A percentile compares a stretch with the other conserved stretches of the same genome.
Evolutionary conservation across 2,888 invertebrate species (phyloP).

Genomic region (Tetrapedia diversipes): DNA sequence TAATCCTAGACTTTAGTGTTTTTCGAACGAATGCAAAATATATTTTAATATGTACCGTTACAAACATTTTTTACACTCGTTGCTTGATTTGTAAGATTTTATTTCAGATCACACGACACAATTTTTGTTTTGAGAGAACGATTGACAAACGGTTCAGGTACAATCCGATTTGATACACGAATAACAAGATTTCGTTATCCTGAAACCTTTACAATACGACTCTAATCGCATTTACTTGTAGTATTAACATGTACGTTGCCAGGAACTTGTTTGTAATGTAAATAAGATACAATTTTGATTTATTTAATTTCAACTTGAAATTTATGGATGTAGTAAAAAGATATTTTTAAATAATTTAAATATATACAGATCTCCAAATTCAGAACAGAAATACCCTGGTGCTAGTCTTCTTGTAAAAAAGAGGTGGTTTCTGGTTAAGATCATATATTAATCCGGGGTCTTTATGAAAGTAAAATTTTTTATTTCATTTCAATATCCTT

Average conservation of each 20-base stretch:
- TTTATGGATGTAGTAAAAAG: too few species aligned
- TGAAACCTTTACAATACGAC: slow-evolving; percentile 69
- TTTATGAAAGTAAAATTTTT: not conserved
- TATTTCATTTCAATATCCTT: too few species aligned
- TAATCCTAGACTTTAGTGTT: not conserved
- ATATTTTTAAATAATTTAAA: too few species aligned
- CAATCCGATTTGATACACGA: slow-evolving; percentile 70
- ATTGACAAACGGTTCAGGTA: slow-evolving; percentile 39
- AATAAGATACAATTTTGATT: not conserved
- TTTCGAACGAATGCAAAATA: not conserved
- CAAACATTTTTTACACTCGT: too few species aligned
- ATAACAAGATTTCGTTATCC: slow-evolving; percentile 73
- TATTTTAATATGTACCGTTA: not conserved
- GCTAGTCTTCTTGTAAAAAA: too few species aligned
- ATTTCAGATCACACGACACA: slow-evolving; percentile 19
- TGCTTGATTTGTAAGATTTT: slow-evolving; percentile 28
- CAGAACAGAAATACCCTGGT: too few species aligned
- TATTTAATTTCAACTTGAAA: not conserved
- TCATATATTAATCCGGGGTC: too few species aligned
- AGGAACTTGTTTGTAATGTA: slow-evolving; percentile 1
- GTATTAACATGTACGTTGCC: slow-evolving; percentile 24
- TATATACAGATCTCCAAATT: too few species aligned
- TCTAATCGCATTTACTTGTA: slow-evolving; percentile 71
- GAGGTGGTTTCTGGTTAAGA: too few species aligned
- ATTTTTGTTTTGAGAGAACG: slow-evolving; percentile 21